These are phyloP conservation scores for Perithous albicinctus DNA, from an alignment of 2,888 invertebrate species.

Conservation along the genomic window DNA sequence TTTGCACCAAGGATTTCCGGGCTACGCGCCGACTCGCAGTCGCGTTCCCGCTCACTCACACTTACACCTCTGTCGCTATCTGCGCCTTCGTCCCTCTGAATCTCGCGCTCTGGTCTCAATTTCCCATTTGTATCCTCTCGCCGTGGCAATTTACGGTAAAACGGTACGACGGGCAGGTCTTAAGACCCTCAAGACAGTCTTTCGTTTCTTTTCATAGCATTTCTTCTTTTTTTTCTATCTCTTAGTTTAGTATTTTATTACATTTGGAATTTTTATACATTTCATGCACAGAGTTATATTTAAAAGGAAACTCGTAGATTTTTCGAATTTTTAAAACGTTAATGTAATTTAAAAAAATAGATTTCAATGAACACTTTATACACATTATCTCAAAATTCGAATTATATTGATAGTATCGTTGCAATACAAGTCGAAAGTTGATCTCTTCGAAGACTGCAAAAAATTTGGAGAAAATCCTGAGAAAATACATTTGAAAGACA, in stretches of 20 bases:
- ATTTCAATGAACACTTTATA: too few species aligned
- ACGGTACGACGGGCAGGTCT: neutral
- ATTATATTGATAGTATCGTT: too few species aligned
- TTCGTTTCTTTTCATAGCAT: conserved; percentile 2
- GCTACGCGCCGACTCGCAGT: conserved; percentile 67
- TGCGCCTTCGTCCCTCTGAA: conserved; percentile 15
- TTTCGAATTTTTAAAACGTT: too few species aligned
- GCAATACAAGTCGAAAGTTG: too few species aligned
- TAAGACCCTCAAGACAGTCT: neutral
- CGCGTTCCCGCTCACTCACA: conserved; percentile 43
- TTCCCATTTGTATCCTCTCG: conserved; percentile 32
- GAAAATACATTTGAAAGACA: too few species aligned
- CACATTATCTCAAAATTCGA: too few species aligned
- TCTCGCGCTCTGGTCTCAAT: conserved; percentile 33
- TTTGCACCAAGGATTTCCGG: conserved; percentile 62
- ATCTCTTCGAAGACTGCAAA: too few species aligned
- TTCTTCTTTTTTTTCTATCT: neutral
- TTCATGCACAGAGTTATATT: neutral
- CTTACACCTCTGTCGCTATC: conserved; percentile 20
- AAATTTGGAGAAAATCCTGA: too few species aligned
- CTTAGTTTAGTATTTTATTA: neutral
- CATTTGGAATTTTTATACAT: neutral
- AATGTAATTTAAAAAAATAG: too few species aligned
- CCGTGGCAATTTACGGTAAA: conserved; percentile 11
- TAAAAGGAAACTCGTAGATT: neutral